Evolutionary conservation across 1,140 invertebrate species (phyloP), one percentile per base, ranked within the genome.

Genomic region (Latrodectus geometricus): DNA sequence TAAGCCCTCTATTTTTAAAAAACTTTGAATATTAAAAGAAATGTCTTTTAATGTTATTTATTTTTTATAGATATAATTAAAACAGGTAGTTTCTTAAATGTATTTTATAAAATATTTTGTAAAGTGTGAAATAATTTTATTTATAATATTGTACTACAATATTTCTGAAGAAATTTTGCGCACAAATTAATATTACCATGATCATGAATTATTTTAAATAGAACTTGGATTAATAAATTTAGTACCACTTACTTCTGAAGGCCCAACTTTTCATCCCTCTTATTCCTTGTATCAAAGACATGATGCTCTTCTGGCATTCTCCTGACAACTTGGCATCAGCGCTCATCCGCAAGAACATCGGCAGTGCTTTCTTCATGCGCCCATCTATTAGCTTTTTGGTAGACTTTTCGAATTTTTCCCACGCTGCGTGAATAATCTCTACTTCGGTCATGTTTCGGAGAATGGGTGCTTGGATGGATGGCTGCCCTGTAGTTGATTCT

Each of bases 291-390:
- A 89, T 74, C 86, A 89, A 79, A 66, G 89, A 88, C 69, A 89
- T 77, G 52, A 89, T 89, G 12, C 89, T 88, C 1, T 86, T 89
- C 12, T 88, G 88, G 75, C 89, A 89, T 49, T 89, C 86, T 12
- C 88, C 88, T n/a, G 88, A 89, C n/a, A 89, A 69, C 65, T 89
- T 89, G 9, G 89, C 88, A 74, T 89, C 89, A 0, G 88, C 87
- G 12, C 79, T 48, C 50, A 82, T 54, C 49, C 73, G 76, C 15
- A 87, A n/a, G 49, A 87, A 81, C 73, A 69, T 82, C 0, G 86
- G 86, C 4, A 87, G 23, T 4, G 86, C 86, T 23, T 87, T 81
- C 20, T 87, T 87, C 73, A 87, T 76, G 0, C 23, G 48, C 5
- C 72, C 54, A 20, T 87, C 86, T 20, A 87, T 82, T 0, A 70